phyloP scores from a whole-genome alignment of 2,797 vertebrate species.

The Oophaga sylvatica region DNA sequence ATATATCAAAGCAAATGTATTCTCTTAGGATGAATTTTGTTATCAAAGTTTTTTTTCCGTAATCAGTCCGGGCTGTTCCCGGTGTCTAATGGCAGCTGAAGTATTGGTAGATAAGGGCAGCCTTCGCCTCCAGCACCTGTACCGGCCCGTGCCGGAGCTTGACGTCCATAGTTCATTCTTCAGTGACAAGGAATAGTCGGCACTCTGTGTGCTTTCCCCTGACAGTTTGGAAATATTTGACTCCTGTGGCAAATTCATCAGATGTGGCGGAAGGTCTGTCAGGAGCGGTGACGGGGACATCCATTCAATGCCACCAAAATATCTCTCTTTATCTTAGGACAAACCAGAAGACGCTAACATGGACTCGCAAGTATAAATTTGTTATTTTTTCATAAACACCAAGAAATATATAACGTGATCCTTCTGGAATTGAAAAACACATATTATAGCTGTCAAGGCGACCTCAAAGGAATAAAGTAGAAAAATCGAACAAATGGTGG shows the following conservation, averaged over 20 bases:
- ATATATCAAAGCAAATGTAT: constrained; percentile 46
- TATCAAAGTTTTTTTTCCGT: constrained; percentile 40
- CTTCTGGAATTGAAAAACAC: neutral
- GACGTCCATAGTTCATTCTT: constrained; percentile 54
- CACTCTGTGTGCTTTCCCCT: constrained; percentile 31
- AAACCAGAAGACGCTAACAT: neutral
- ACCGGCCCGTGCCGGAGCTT: neutral
- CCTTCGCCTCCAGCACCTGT: constrained; percentile 43
- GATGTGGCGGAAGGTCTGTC: constrained; percentile 42
- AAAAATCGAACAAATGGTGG: neutral
- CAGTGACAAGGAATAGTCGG: constrained; percentile 54
- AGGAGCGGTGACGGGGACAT: constrained; percentile 9
- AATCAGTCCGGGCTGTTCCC: constrained; percentile 42
- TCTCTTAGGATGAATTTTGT: constrained; percentile 41
- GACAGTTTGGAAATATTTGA: constrained; percentile 51
- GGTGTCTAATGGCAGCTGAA: constrained; percentile 41
- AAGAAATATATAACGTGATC: neutral
- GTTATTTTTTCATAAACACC: neutral
- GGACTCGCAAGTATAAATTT: neutral
- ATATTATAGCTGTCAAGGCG: neutral
- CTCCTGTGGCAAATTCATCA: constrained; percentile 49
- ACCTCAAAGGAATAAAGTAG: neutral
- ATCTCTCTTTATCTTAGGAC: constrained; percentile 17
- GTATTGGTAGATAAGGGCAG: constrained; percentile 49
- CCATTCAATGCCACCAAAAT: constrained; percentile 27